Evolutionary conservation across 2,888 invertebrate genomes (phyloP), one percentile per base, ranked within the genome.

Genomic region (Parascotia fuliginaria): DNA sequence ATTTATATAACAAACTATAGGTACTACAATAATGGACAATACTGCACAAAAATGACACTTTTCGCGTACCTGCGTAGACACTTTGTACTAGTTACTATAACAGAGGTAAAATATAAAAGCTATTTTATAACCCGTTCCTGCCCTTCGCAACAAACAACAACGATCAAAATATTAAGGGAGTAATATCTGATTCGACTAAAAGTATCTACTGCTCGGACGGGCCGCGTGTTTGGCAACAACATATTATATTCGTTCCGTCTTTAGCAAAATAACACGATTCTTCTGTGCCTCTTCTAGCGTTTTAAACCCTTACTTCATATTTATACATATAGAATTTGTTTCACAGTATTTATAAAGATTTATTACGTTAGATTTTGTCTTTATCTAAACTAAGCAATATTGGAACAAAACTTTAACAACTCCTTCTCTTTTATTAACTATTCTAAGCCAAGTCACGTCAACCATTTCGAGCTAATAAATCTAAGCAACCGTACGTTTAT

Each of bases 21-120:
- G 45, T 54, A 54, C 46, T 63, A 61, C 57, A 59, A 58, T 61
- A 70, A 68, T 75, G 75, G 77, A 77, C 79, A 77, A 71, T 66
- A 70, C 51, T 70, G 73, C 73, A 74, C 70, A 64, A 72, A 68
- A 70, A 73, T 67, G 64, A 70, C 69, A 54, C 68, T 55, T 60
- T 60, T 65, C 72, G 72, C 69, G 60, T 67, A 66, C 60, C 72
- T 78, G 78, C 76, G 65, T 79, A 80, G 72, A 84, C 63, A 75
- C 63, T 83, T 82, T 83, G 81, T 82, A 84, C 81, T 83, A 81
- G 77, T 76, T 65, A 75, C 69, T 77, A 75, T 81, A 85, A 82
- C 85, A 83, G 72, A 85, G 77, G 74, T 87, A 87, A 85, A 87
- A 83, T 87, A 86, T 86, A 81, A 81, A 87, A 84, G 81, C 87